phyloP scores from a whole-genome alignment of 1,140 invertebrate species.

The Lepidotrigona ventralis region DNA sequence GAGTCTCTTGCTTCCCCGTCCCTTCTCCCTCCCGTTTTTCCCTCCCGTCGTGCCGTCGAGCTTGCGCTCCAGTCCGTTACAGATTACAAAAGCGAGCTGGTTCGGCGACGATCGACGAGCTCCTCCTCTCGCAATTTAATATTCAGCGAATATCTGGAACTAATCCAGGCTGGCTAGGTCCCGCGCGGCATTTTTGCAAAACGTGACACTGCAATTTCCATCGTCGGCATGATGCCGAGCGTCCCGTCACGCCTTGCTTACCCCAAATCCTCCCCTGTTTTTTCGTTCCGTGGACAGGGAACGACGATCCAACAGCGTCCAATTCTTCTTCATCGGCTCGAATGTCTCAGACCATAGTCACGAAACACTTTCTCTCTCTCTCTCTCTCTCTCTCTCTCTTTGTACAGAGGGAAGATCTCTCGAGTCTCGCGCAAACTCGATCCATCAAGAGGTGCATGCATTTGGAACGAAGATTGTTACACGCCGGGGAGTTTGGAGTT shows the following conservation, averaged over 20 bases:
- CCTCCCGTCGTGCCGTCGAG: too few species aligned
- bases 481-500: neutral
- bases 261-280: constrained; percentile 5
- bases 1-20: too few species aligned
- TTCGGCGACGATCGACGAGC: neutral
- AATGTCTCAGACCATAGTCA: neutral
- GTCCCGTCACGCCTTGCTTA: neutral
- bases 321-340: constrained; percentile 22
- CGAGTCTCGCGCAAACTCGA: neutral
- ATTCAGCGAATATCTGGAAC: constrained; percentile 46
- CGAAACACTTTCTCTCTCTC: neutral
- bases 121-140: constrained; percentile 27
- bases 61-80: neutral
- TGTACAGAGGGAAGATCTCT: neutral
- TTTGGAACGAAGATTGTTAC: neutral
- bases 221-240: constrained; percentile 37
- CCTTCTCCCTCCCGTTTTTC: neutral
- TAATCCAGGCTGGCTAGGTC: constrained; percentile 30
- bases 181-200: constrained; percentile 36
- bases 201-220: constrained; percentile 51
- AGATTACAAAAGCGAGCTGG: neutral
- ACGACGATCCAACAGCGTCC: neutral
- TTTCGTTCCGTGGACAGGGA: neutral
- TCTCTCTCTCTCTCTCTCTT: too few species aligned
- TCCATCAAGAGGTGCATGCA: neutral